Base-by-base conservation (phyloP, 2,113 vertebrate genomes). In the Lontra canadensis region DNA sequence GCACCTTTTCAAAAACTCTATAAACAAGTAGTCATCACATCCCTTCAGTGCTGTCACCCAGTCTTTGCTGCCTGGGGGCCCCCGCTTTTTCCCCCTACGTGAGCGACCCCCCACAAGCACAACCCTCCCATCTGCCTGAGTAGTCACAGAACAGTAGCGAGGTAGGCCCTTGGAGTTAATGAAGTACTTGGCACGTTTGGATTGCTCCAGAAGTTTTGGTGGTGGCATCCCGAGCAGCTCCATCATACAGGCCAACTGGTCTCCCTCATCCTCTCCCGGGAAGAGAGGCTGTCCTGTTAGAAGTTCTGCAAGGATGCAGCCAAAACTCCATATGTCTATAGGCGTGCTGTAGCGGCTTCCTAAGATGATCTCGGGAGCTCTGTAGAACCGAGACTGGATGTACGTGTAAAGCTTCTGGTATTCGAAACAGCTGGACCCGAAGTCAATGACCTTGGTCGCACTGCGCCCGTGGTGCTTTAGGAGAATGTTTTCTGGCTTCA, bases 281-380 rank as follows among this genome's bases (percentile, higher is more conserved):
- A 99, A 99, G 92, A 99, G 98, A 36, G 99, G 99, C 98, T 99
- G 99, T 25, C 99, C 99, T 1, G 99, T 99, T 93, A 99, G 98
- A 29, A 99, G 99, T 98, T 99, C 99, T 0, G 99, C 99, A 73
- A 99, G 99, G 39, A 99, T 99, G 83, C 99, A 99, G 97, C 99
- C 99, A 59, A 99, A 99, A 98, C 99, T 99, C 99, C 99, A 99
- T 98, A 99, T 99, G 94, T 99, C 99, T 42, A 99, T 99, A 18
- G 99, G 99, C 55, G 99, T 99, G 96, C 99, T 99, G 25, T 99
- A 99, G 91, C 99, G 99, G 6, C 99, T 99, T 7, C 99, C 99
- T 5, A 99, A 98, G 96, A 99, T 99, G 82, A 99, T 99, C 98
- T 99, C 99, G 0, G 99, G 99, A 0, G 99, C 99, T 49, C 99